Evolutionary conservation across 2,113 vertebrate species (phyloP).

Genomic region (Lucifuga dentata): DNA sequence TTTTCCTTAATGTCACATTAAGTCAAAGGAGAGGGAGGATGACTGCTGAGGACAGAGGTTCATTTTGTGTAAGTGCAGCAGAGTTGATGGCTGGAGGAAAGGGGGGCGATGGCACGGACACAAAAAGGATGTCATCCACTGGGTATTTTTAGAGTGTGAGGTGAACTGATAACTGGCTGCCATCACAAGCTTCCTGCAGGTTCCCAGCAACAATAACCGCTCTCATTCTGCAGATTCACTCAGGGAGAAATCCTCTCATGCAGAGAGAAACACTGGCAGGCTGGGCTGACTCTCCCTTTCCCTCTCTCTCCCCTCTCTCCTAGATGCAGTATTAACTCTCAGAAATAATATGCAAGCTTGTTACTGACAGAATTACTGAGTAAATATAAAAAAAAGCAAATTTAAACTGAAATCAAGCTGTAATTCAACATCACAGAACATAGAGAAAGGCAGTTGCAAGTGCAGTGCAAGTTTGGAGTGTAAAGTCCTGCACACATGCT

Average conservation of each 20-base stretch:
- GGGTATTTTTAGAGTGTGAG: conserved; percentile 71
- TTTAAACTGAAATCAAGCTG: too few relatives aligned
- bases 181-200: conserved; percentile 56
- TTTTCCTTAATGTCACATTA: conserved; percentile 21
- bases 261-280: too few relatives aligned
- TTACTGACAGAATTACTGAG: too few relatives aligned
- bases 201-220: conserved; percentile 50
- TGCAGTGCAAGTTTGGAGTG: too few relatives aligned
- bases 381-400: too few relatives aligned
- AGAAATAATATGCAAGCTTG: too few relatives aligned
- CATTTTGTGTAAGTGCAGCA: conserved; percentile 64
- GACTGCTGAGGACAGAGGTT: conserved; percentile 21
- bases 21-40: conserved; percentile 16
- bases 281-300: too few relatives aligned
- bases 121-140: conserved; percentile 63
- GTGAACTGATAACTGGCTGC: conserved; percentile 56
- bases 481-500: too few relatives aligned
- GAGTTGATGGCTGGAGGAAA: conserved; percentile 61
- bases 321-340: too few relatives aligned
- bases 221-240: conserved; percentile 46
- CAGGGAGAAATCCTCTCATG: conserved; percentile 14
- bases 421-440: too few relatives aligned
- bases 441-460: too few relatives aligned
- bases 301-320: too few relatives aligned
- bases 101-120: conserved; percentile 52